These are phyloP conservation scores for Pseudanteris insignis DNA, from an alignment of 2,888 invertebrate species.

Conservation along the genomic window DNA sequence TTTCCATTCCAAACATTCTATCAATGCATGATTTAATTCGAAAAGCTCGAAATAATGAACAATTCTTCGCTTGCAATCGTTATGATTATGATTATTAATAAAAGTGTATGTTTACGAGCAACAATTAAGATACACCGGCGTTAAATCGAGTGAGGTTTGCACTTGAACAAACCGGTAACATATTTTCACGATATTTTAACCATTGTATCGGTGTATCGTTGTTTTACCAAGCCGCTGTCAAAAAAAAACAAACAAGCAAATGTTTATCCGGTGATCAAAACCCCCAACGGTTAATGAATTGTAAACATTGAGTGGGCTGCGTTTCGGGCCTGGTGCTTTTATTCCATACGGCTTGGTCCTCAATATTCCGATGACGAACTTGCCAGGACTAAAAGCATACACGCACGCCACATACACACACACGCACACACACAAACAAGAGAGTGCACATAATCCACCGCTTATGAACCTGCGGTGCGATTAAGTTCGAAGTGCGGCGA, in stretches of 20 bases:
- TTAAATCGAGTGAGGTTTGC: conserved; percentile 2
- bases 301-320: conserved; percentile 50
- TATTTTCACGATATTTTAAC: conserved; percentile 44
- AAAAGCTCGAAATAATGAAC: too few relatives aligned
- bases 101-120: too few relatives aligned
- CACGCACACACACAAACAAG: conserved; percentile 4
- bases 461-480: conserved; percentile 12
- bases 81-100: too few relatives aligned
- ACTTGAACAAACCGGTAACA: conserved; percentile 15
- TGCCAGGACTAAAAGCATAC: conserved; percentile 28
- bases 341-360: conserved; percentile 6
- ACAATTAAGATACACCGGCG: too few relatives aligned
- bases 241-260: conserved; percentile 49
- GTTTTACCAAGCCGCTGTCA: conserved; percentile 5
- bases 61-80: too few relatives aligned
- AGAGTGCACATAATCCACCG: conserved; percentile 15
- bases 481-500: conserved; percentile 30
- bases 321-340: conserved; percentile 3
- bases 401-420: conserved; percentile 11
- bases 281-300: conserved; percentile 56
- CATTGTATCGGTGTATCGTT: conserved; percentile 13
- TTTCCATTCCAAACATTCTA: too few relatives aligned
- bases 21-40: too few relatives aligned
- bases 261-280: conserved; percentile 56
- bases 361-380: conserved; percentile 13